Evolutionary conservation across 2,888 invertebrate species (phyloP).

Genomic region (Pinctada fucata): DNA sequence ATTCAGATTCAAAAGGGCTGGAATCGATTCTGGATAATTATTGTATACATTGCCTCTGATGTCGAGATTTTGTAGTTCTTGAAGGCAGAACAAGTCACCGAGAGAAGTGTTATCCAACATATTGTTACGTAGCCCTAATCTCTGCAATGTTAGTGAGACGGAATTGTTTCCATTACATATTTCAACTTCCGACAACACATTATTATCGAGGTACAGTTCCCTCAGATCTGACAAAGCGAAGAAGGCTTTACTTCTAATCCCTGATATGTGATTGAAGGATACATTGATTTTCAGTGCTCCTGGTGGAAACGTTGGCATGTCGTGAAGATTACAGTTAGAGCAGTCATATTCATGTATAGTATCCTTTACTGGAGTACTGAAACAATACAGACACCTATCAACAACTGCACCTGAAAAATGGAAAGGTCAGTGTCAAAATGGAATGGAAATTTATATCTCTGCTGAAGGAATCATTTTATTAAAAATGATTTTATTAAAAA

Average conservation of each 20-base stretch:
- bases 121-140: neutral
- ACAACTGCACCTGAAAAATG: too few species aligned
- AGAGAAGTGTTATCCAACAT: neutral
- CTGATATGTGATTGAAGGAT: neutral
- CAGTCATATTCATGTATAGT: neutral
- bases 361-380: too few species aligned
- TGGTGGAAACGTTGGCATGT: neutral
- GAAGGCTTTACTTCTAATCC: neutral
- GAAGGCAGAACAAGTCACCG: neutral
- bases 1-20: neutral
- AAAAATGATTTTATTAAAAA: too few species aligned
- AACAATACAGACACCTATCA: too few species aligned
- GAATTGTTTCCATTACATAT: neutral
- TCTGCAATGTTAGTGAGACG: neutral
- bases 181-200: neutral
- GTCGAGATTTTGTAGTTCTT: neutral
- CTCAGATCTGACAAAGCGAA: neutral
- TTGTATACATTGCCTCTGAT: neutral
- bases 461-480: too few species aligned
- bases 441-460: too few species aligned
- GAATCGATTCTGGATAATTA: neutral
- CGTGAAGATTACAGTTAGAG: neutral
- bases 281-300: neutral
- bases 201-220: neutral
- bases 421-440: too few species aligned